phyloP scores from a whole-genome alignment of 2,888 invertebrate genomes.

The Xestia c-nigrum region DNA sequence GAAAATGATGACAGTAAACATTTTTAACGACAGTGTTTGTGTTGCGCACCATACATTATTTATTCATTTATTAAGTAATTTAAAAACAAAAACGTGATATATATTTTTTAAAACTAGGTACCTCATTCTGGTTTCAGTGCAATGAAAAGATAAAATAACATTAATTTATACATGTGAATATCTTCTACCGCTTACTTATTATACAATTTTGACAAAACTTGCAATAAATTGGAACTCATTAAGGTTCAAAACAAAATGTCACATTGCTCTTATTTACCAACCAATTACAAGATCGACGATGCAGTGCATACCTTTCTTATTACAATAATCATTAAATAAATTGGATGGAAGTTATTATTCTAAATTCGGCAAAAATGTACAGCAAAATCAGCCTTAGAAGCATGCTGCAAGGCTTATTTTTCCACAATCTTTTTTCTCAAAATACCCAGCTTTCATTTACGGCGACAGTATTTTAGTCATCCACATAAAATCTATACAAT shows the following conservation, averaged over 20 bases:
- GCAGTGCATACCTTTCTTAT: not conserved
- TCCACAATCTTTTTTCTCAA: not conserved
- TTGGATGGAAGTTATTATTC: not conserved
- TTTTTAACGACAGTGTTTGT: too few species aligned
- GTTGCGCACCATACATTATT: too few species aligned
- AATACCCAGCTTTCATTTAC: not conserved
- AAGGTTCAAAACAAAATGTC: not conserved
- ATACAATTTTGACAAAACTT: not conserved
- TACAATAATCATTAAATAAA: slow-evolving; percentile 7
- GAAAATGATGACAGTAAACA: too few species aligned
- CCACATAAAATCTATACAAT: slow-evolving; percentile 13
- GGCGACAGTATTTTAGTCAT: not conserved
- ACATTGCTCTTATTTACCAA: not conserved
- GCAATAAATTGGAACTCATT: not conserved
- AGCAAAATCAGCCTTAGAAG: not conserved
- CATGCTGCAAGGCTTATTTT: not conserved
- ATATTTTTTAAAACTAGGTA: too few species aligned
- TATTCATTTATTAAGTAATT: too few species aligned
- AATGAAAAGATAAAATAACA: not conserved
- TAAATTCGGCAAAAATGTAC: not conserved
- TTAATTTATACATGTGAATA: too few species aligned
- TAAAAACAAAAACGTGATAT: too few species aligned
- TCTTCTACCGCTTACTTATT: not conserved
- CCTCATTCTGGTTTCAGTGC: not conserved
- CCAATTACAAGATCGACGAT: not conserved